Percentiles rank a stretch among this genome's conserved stretches.
phyloP scores from a whole-genome alignment of 2,888 invertebrate species.

The Acanthopleura granulata region DNA sequence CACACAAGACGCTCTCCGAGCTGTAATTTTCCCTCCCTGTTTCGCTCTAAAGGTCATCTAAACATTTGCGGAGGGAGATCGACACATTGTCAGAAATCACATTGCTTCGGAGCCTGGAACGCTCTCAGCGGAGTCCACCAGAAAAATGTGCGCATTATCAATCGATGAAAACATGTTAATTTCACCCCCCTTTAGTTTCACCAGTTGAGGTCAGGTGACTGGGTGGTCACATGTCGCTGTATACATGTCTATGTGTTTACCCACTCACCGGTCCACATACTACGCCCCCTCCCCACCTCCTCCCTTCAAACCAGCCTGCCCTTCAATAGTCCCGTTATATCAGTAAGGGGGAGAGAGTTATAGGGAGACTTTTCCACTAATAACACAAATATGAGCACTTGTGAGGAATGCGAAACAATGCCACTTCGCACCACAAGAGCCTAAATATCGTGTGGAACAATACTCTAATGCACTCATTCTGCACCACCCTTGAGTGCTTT shows the following conservation, averaged over 20 bases:
- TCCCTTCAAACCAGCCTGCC: too few relatives aligned
- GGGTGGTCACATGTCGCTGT: conserved; percentile 1
- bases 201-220: neutral
- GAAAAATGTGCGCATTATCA: neutral
- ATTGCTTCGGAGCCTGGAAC: neutral
- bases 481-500: neutral
- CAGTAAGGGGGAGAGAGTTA: too few relatives aligned
- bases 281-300: too few relatives aligned
- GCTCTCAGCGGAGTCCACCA: neutral
- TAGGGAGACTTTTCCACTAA: too few relatives aligned
- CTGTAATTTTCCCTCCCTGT: conserved; percentile 11
- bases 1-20: neutral
- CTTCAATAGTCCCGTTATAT: too few relatives aligned
- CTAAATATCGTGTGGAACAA: neutral
- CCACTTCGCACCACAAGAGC: neutral
- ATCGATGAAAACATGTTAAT: neutral
- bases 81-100: conserved; percentile 13
- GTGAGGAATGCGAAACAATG: neutral
- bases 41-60: conserved; percentile 11
- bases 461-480: neutral
- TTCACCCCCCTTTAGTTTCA: neutral
- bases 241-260: neutral
- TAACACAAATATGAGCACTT: neutral
- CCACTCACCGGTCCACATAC: too few relatives aligned
- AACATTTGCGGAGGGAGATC: conserved; percentile 7